These are phyloP conservation scores for Malacoraja senta DNA, from an alignment of 2,797 vertebrate genomes.

Conservation along the genomic window DNA sequence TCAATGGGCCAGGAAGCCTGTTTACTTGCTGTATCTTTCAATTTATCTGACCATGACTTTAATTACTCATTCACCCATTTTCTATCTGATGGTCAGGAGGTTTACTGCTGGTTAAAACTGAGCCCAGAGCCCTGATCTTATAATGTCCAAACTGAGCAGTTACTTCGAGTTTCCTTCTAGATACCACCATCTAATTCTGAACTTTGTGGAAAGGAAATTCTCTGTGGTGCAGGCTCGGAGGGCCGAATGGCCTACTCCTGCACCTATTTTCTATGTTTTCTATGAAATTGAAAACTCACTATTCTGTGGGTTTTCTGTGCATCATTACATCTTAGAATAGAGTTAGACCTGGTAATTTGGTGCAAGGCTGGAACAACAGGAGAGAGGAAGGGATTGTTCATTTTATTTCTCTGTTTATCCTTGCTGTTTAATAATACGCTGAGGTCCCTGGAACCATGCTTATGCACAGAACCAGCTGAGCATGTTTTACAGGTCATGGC, in stretches of 20 bases:
- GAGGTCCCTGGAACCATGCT: conserved; percentile 57
- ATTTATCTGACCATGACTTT: background rate
- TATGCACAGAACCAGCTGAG: conserved; percentile 12
- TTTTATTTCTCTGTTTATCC: conserved; percentile 62
- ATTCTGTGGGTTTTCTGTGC: background rate
- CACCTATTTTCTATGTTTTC: too few species aligned
- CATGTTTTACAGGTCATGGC: background rate
- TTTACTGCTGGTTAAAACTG: background rate
- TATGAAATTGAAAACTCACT: background rate
- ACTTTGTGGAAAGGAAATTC: background rate
- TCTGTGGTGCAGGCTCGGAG: too few species aligned
- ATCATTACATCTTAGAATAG: background rate
- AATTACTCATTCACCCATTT: background rate
- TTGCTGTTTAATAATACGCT: conserved; percentile 64
- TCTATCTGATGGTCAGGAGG: background rate
- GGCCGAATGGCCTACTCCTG: too few species aligned
- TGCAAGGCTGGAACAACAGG: background rate
- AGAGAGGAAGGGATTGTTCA: conserved; percentile 75
- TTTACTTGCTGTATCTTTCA: too few species aligned
- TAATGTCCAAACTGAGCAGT: background rate
- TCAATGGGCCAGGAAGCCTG: too few species aligned
- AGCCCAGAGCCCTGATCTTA: background rate
- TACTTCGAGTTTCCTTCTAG: background rate
- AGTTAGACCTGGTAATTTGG: background rate
- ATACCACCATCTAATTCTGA: background rate